phyloP scores from a whole-genome alignment of 2,888 invertebrate genomes.

The Pristionchus fissidentatus region DNA sequence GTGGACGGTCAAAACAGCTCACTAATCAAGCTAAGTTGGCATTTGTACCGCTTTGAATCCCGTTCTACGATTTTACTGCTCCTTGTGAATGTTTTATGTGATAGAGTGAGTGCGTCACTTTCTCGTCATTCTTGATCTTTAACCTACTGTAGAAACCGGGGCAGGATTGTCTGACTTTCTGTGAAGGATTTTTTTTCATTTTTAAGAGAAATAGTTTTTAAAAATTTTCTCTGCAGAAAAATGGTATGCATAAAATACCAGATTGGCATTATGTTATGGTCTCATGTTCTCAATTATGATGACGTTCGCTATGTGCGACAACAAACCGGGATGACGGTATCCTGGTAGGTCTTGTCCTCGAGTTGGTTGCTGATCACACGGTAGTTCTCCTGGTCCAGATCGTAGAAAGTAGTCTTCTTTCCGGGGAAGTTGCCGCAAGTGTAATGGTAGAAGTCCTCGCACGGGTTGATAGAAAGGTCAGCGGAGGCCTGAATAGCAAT shows the following conservation, averaged over 20 bases:
- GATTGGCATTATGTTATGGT: neutral
- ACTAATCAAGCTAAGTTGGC: neutral
- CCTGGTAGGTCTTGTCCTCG: constrained; percentile 56
- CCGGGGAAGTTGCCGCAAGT: constrained; percentile 63
- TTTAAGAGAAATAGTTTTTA: too few relatives aligned
- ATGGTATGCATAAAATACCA: too few relatives aligned
- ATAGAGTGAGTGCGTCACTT: too few relatives aligned
- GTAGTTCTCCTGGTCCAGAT: constrained; percentile 23
- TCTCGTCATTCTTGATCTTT: too few relatives aligned
- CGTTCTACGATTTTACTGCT: neutral
- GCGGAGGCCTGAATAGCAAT: constrained; percentile 53
- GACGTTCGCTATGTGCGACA: neutral
- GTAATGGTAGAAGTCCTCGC: constrained; percentile 70
- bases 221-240: too few relatives aligned
- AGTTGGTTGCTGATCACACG: constrained; percentile 50
- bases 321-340: constrained; percentile 52
- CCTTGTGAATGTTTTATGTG: too few relatives aligned
- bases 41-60: neutral
- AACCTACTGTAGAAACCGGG: too few relatives aligned
- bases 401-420: constrained; percentile 48
- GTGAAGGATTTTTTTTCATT: too few relatives aligned
- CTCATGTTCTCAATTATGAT: neutral
- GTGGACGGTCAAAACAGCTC: too few relatives aligned
- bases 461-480: constrained; percentile 65
- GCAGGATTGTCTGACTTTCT: too few relatives aligned